Evolutionary conservation across 2,113 vertebrate species (phyloP).

Genomic region (Gallinago jamesoni): DNA sequence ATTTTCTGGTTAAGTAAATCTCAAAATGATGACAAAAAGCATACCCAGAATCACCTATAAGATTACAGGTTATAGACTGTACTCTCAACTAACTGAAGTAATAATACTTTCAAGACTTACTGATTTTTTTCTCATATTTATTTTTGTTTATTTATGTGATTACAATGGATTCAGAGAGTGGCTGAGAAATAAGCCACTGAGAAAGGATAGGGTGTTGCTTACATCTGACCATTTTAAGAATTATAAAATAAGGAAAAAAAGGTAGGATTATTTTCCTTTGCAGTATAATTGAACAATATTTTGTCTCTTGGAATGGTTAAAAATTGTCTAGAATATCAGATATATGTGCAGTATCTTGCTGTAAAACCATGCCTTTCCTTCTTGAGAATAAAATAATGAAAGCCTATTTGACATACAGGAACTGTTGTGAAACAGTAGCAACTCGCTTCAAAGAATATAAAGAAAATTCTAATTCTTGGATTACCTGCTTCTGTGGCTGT

Average conservation of each 20-base stretch:
- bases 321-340: background rate
- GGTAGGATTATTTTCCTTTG: constrained; percentile 20
- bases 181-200: background rate
- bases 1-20: constrained; percentile 71
- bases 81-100: constrained; percentile 35
- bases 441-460: constrained; percentile 46
- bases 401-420: constrained; percentile 9
- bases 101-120: constrained; percentile 39
- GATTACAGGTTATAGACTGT: constrained; percentile 49
- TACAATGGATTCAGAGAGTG: background rate
- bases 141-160: constrained; percentile 31
- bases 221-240: constrained; percentile 30
- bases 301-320: background rate
- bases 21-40: constrained; percentile 62
- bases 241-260: background rate
- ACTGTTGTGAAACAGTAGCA: constrained; percentile 14
- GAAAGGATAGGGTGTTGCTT: constrained; percentile 26
- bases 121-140: background rate
- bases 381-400: background rate
- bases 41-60: constrained; percentile 38
- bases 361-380: background rate
- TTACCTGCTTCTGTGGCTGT: constrained; percentile 11
- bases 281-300: constrained; percentile 1
- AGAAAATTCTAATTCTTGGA: constrained; percentile 37
- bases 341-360: background rate